These are phyloP conservation scores for Lysandra coridon DNA, from an alignment of 2,888 invertebrate genomes.

Conservation along the genomic window DNA sequence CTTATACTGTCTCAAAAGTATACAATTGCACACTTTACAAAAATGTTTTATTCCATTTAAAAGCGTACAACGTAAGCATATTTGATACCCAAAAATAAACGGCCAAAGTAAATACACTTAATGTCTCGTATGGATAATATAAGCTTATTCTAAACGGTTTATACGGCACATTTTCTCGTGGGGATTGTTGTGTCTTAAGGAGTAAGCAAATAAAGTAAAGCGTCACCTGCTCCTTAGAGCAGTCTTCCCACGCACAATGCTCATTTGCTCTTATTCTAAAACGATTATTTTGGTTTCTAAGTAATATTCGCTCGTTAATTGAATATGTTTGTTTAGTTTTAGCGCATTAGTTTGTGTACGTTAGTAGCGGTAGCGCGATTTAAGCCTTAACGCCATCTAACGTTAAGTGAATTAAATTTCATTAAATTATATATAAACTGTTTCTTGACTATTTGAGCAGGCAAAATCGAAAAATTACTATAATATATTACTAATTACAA, in stretches of 20 bases:
- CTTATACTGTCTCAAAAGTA: background rate
- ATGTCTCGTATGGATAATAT: conserved; percentile 59
- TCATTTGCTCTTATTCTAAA: conserved; percentile 72
- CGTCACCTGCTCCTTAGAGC: conserved; percentile 59
- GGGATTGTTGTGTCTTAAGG: conserved; percentile 51
- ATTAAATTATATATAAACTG: background rate
- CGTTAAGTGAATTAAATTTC: background rate
- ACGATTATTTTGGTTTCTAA: conserved; percentile 56
- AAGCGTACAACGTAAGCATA: conserved; percentile 26
- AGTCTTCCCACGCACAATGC: conserved; percentile 61
- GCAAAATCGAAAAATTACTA: too few relatives aligned
- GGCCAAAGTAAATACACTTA: conserved; percentile 50
- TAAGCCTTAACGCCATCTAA: background rate
- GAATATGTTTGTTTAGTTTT: conserved; percentile 27
- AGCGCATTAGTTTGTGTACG: background rate
- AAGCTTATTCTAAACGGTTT: conserved; percentile 61
- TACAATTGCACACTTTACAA: background rate
- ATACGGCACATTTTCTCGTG: conserved; percentile 54
- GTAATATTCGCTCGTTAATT: conserved; percentile 36
- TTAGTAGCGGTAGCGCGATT: background rate
- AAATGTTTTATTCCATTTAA: background rate
- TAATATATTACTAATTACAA: too few relatives aligned
- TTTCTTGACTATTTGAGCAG: too few relatives aligned
- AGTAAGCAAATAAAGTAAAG: conserved; percentile 62
- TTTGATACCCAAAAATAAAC: conserved; percentile 39